Evolutionary conservation across 2,888 invertebrate species (phyloP).

Genomic region (Thumatha senex): DNA sequence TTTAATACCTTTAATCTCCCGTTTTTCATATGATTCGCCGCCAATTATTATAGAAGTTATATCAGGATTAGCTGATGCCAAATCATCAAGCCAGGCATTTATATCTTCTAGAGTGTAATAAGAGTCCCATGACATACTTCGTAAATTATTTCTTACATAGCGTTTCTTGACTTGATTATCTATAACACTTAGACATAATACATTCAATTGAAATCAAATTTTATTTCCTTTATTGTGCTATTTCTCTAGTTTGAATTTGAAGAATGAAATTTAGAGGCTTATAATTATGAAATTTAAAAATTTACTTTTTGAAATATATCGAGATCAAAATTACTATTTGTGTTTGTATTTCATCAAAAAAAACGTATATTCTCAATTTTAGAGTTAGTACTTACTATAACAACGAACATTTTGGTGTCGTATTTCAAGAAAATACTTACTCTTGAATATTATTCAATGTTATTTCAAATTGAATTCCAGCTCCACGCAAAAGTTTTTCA

Average conservation of each 20-base stretch:
- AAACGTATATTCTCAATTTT: too few relatives aligned
- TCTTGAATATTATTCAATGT: constrained; percentile 75
- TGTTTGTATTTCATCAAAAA: too few relatives aligned
- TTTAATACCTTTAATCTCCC: constrained; percentile 74
- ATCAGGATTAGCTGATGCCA: constrained; percentile 70
- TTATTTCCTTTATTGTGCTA: too few relatives aligned
- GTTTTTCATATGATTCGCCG: constrained; percentile 74
- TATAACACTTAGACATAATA: constrained; percentile 70
- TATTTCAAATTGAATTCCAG: constrained; percentile 65
- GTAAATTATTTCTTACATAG: constrained; percentile 48
- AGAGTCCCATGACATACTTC: constrained; percentile 79
- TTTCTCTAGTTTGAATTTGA: not conserved
- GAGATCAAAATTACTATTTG: too few relatives aligned
- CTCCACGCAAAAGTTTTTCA: constrained; percentile 53
- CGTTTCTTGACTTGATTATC: constrained; percentile 68
- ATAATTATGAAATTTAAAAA: too few relatives aligned
- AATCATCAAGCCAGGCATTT: constrained; percentile 81
- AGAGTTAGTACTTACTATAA: too few relatives aligned
- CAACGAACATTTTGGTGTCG: too few relatives aligned
- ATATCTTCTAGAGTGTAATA: constrained; percentile 86
- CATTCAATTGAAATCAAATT: too few relatives aligned
- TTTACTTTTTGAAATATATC: too few relatives aligned
- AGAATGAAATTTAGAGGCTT: not conserved
- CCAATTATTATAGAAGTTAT: constrained; percentile 63
- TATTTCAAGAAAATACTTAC: constrained; percentile 54